Conservation (phyloP, 2,113 vertebrate genomes). For the Apteryx mantelli region DNA sequence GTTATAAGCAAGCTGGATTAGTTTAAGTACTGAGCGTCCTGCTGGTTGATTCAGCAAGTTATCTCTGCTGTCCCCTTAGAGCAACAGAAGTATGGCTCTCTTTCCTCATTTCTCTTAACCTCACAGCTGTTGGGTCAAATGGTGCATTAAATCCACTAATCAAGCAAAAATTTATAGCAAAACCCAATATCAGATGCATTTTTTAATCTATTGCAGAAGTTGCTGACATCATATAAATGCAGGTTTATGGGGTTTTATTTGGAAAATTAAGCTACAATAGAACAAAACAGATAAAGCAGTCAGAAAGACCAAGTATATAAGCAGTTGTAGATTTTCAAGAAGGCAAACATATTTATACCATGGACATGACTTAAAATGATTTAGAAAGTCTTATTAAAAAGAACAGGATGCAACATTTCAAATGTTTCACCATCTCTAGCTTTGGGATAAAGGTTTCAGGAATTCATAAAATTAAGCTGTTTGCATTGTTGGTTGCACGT, state of each 20-base stretch:
- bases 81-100: neutral
- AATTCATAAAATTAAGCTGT: slow-evolving; percentile 29
- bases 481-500: neutral
- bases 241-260: neutral
- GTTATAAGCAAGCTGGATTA: neutral
- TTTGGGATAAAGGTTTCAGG: slow-evolving; percentile 6
- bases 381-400: slow-evolving; percentile 38
- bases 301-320: neutral
- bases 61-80: neutral
- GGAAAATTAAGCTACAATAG: neutral
- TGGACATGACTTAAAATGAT: neutral
- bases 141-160: slow-evolving; percentile 33
- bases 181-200: neutral
- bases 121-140: slow-evolving; percentile 52
- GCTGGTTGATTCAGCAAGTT: neutral
- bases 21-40: neutral
- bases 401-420: slow-evolving; percentile 47
- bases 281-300: slow-evolving; percentile 24
- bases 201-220: slow-evolving; percentile 17
- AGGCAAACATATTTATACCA: neutral
- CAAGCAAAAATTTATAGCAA: slow-evolving; percentile 17
- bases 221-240: neutral
- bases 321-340: slow-evolving; percentile 15
- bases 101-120: neutral
- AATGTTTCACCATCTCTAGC: slow-evolving; percentile 21